Evolutionary conservation across 2,113 vertebrate genomes (phyloP), one percentile per base, ranked within the genome.

Genomic region (Rattus rattus): DNA sequence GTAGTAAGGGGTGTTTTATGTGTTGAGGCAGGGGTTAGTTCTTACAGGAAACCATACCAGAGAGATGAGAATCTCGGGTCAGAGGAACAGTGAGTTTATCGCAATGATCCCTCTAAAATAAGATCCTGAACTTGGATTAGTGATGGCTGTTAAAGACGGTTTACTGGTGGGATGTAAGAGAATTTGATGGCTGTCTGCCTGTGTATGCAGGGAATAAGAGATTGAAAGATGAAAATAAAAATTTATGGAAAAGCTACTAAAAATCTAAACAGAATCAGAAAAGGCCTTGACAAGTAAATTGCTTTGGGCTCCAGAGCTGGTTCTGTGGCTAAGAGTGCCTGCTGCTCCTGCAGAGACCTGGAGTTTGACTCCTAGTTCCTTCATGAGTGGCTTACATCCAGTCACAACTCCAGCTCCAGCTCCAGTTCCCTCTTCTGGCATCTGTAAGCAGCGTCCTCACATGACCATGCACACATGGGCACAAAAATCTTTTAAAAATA

Each of bases 211-310:
- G n/a, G 12, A 22, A 96, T 17, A 91, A 36, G 73, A 83, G 52
- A 75, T 56, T 94, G 24, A 26, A 43, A 76, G 61, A 83, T 79
- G 47, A 88, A 93, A 73, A 54, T 47, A 85, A 26, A 73, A 84
- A 43, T 88, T 73, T 84, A 73, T 67, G 11, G 56, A 36, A 84
- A 3, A 91, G 63, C 90, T 56, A 54, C 36, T 83, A 26, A 93
- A 77, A 83, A 73, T 93, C 11, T 88, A 49, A 72, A 63, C 19
- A 93, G 88, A 43, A 20, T 14, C 16, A 76, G 54, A 88, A 69
- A 89, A 72, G 77, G 22, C 2, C 77, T 85, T 85, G 88, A n/a
- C 59, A 87, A 93, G 88, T 63, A 33, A 95, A n/a, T 80, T 70
- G 22, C 79, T 80, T 43, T 43, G 72, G n/a, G 72, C 72, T 75